Conservation (phyloP, 2,797 vertebrate genomes). For the Melanogrammus aeglefinus region DNA sequence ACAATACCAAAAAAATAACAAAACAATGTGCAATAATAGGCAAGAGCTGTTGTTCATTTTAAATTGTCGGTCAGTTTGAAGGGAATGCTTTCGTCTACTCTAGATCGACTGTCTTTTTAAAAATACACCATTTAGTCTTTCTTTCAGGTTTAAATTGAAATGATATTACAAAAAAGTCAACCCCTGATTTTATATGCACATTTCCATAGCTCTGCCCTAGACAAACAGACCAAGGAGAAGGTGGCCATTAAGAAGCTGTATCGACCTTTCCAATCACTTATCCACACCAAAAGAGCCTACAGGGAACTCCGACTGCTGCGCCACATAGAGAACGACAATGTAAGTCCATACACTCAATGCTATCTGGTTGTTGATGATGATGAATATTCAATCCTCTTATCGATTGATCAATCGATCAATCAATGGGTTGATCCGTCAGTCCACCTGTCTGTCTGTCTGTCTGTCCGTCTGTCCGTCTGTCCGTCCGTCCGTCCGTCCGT, state of each 20-base stretch:
- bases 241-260: slow-evolving; percentile 84
- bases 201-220: slow-evolving; percentile 67
- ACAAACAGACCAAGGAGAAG: slow-evolving; percentile 74
- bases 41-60: neutral
- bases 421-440: too few species aligned
- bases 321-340: slow-evolving; percentile 80
- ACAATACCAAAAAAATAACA: too few species aligned
- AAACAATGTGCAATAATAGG: too few species aligned
- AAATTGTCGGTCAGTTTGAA: neutral
- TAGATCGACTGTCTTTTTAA: neutral
- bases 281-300: slow-evolving; percentile 77
- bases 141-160: neutral
- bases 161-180: neutral
- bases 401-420: too few species aligned
- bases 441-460: too few species aligned
- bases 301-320: slow-evolving; percentile 79
- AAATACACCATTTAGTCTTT: neutral
- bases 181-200: neutral
- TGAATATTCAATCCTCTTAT: neutral
- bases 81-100: too few species aligned
- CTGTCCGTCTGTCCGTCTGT: too few species aligned
- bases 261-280: slow-evolving; percentile 79
- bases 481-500: too few species aligned
- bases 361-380: neutral
- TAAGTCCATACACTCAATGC: slow-evolving; percentile 45